phyloP scores from a whole-genome alignment of 2,888 invertebrate species.

The Euphydryas editha region DNA sequence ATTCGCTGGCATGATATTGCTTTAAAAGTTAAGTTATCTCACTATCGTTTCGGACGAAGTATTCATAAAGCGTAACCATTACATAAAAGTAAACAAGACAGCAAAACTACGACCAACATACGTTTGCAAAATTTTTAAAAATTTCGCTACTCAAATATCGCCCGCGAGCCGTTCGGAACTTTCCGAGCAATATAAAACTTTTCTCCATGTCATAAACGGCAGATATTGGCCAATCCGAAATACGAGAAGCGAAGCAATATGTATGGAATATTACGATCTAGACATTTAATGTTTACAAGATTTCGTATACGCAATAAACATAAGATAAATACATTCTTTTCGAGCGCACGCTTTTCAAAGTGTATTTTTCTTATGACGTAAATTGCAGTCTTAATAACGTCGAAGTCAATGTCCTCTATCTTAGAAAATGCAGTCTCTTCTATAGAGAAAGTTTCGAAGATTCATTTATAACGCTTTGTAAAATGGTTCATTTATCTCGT shows the following conservation, averaged over 20 bases:
- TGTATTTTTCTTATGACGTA: not conserved
- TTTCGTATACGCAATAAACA: constrained; percentile 13
- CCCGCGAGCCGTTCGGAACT: constrained; percentile 35
- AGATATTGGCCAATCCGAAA: constrained; percentile 45
- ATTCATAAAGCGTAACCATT: not conserved
- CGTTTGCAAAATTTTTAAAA: constrained; percentile 30
- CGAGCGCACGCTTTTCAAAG: not conserved
- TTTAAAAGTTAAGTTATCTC: not conserved
- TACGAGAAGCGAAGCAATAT: constrained; percentile 38
- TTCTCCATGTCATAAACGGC: constrained; percentile 43
- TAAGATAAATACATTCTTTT: constrained; percentile 7
- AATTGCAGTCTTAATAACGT: too few relatives aligned
- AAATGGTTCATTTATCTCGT: not conserved
- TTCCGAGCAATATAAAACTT: constrained; percentile 47
- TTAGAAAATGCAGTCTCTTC: not conserved
- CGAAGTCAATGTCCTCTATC: not conserved
- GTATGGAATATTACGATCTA: constrained; percentile 18
- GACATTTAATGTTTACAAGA: constrained; percentile 24
- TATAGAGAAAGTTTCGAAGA: constrained; percentile 1
- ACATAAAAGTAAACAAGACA: constrained; percentile 10
- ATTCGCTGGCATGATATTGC: not conserved
- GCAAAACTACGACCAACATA: constrained; percentile 21
- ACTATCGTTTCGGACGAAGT: not conserved
- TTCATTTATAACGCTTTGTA: constrained; percentile 4
- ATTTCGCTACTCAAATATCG: constrained; percentile 32